Evolutionary conservation across 1,140 invertebrate genomes (phyloP).

Genomic region (Drosophila tropicalis): DNA sequence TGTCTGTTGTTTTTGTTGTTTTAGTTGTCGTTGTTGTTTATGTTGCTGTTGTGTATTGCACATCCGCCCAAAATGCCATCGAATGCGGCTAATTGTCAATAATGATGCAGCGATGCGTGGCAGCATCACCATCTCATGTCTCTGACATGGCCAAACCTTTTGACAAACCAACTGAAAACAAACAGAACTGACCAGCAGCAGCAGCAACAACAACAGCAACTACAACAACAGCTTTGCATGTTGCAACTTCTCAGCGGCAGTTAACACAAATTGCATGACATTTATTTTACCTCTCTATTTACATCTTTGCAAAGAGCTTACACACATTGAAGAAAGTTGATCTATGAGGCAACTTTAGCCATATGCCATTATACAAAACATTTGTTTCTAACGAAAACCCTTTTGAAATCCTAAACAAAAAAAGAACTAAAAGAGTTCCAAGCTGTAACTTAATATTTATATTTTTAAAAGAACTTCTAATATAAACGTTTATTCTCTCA

Average conservation of each 20-base stretch:
- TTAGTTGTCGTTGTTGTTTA: slow-evolving; percentile 38
- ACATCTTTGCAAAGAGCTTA: background rate
- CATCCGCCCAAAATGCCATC: slow-evolving; percentile 73
- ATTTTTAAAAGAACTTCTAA: no score
- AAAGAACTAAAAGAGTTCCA: no score
- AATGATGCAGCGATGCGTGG: slow-evolving; percentile 79
- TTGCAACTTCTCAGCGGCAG: slow-evolving; percentile 61
- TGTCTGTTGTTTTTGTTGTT: slow-evolving; percentile 31
- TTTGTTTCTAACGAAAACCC: no score
- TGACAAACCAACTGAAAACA: slow-evolving; percentile 77
- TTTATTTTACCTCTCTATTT: slow-evolving; percentile 44
- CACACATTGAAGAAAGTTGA: slow-evolving; percentile 1
- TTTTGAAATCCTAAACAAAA: no score
- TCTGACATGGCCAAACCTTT: slow-evolving; percentile 61
- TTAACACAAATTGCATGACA: slow-evolving; percentile 77
- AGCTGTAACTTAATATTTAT: no score
- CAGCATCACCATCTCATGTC: slow-evolving; percentile 53
- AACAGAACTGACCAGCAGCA: slow-evolving; percentile 71
- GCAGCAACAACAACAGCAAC: slow-evolving; percentile 30
- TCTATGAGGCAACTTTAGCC: background rate
- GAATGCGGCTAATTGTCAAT: slow-evolving; percentile 79
- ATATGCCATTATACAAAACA: no score
- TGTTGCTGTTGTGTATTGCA: slow-evolving; percentile 39
- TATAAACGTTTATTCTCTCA: no score
- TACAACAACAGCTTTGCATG: slow-evolving; percentile 47